Percentiles rank a stretch among this genome's conserved stretches.
phyloP scores from a whole-genome alignment of 2,797 vertebrate species.

The Cossypha dichroa region DNA sequence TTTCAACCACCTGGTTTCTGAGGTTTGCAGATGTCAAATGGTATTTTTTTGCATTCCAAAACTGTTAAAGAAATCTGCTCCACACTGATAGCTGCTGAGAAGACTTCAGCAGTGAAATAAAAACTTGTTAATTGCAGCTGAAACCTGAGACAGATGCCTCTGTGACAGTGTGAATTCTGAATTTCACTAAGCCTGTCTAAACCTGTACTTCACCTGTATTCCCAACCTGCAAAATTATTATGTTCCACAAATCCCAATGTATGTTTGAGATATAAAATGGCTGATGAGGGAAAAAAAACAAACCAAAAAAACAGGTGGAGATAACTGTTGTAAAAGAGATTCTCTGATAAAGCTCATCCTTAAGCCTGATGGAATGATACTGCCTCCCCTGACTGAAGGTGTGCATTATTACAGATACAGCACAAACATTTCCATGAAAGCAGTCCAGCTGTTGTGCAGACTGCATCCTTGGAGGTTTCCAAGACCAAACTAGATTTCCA shows the following conservation, averaged over 20 bases:
- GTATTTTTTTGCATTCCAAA: background rate
- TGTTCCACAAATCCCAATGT: background rate
- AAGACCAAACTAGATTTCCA: background rate
- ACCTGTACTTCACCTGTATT: background rate
- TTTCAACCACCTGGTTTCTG: background rate
- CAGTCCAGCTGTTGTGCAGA: background rate
- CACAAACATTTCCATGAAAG: rapidly evolving
- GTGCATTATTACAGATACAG: background rate
- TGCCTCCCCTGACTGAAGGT: background rate
- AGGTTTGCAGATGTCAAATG: background rate
- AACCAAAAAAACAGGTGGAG: background rate
- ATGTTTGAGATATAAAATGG: background rate
- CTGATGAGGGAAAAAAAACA: background rate
- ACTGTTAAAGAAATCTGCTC: background rate
- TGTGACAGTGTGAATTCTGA: background rate
- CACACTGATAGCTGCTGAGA: background rate
- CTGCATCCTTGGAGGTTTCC: background rate
- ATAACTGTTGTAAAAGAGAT: background rate
- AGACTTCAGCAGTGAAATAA: background rate
- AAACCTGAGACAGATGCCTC: background rate
- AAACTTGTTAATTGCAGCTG: background rate
- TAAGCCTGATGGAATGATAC: background rate
- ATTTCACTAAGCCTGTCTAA: background rate
- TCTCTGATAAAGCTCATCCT: background rate
- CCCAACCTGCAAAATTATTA: background rate